Conservation (phyloP, 2,797 vertebrate species). For the Melanogrammus aeglefinus region DNA sequence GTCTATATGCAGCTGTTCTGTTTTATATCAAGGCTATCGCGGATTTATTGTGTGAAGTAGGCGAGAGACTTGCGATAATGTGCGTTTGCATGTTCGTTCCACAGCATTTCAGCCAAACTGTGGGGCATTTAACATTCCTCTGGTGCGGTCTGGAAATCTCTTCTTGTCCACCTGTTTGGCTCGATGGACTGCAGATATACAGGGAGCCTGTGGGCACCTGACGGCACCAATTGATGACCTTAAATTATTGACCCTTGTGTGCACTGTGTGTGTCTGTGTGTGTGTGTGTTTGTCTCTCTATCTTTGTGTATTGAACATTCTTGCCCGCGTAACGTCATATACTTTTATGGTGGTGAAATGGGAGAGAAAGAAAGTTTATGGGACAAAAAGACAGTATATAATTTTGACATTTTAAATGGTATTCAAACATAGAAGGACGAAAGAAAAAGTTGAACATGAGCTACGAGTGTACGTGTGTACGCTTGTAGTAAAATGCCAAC, state of each 20-base stretch:
- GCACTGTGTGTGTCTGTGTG: constrained; percentile 25
- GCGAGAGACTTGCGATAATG: background rate
- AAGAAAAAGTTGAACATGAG: background rate
- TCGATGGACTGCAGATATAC: background rate
- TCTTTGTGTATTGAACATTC: too few species aligned
- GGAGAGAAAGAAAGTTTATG: background rate
- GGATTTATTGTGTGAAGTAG: background rate
- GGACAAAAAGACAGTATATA: background rate
- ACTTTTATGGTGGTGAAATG: background rate
- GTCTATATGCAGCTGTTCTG: background rate
- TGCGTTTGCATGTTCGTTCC: background rate
- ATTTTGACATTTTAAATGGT: constrained; percentile 3
- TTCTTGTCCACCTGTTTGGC: background rate
- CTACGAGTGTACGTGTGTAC: background rate
- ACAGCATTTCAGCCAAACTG: background rate
- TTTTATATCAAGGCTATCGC: background rate
- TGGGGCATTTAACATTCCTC: constrained; percentile 1
- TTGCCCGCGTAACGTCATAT: background rate
- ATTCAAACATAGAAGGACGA: background rate
- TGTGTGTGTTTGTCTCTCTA: constrained; percentile 26
- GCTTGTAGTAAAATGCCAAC: background rate
- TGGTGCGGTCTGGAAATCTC: background rate
- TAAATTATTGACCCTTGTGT: background rate
- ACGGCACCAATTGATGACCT: background rate
- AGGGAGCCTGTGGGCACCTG: background rate